Base-by-base conservation (phyloP, 2,888 invertebrate genomes). In the Dynastes tityus region DNA sequence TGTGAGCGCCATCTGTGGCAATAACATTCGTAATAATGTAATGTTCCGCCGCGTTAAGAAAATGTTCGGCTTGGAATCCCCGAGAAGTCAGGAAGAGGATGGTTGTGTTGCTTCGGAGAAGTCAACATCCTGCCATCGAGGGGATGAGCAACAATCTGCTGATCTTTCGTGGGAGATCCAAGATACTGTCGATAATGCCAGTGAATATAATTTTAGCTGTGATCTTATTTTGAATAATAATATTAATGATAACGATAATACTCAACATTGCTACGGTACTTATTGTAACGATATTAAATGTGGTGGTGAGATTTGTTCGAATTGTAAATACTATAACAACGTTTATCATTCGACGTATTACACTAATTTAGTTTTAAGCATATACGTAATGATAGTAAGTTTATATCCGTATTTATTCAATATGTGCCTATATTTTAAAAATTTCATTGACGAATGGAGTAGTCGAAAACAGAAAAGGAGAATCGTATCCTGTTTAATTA, bases 341-440 rank as follows among this genome's bases (percentile, higher is more conserved):
- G 61, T 71, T 37, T 49, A 71, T 29, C 76, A 78, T n/a, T 9
- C 58, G 58, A n/a, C 22, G 16, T 13, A 22, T 22, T 55, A 55
- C 22, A n/a, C 16, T 65, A 63, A 49, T 55, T 45, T 77, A 77
- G 37, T 58, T 73, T 82, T 83, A 84, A 83, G 83, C 82, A 80
- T 84, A 82, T 78, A 82, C 78, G 40, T 65, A 45, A 45, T 65
- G 16, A 40, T 40, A 22, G 80, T 85, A 85, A 85, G 85, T 85
- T 84, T 86, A 81, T 84, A 86, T 84, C 82, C 84, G 84, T 85
- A 82, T 82, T 81, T 84, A 83, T 86, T 85, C 83, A 85, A 84
- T 84, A 86, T 85, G 87, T 87, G 87, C 87, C 87, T 87, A 85
- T 85, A 85, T 84, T 83, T 84, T 81, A 84, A 71, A 63, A 29